phyloP scores from a whole-genome alignment of 1,140 invertebrate species.

The Camponotus floridanus region DNA sequence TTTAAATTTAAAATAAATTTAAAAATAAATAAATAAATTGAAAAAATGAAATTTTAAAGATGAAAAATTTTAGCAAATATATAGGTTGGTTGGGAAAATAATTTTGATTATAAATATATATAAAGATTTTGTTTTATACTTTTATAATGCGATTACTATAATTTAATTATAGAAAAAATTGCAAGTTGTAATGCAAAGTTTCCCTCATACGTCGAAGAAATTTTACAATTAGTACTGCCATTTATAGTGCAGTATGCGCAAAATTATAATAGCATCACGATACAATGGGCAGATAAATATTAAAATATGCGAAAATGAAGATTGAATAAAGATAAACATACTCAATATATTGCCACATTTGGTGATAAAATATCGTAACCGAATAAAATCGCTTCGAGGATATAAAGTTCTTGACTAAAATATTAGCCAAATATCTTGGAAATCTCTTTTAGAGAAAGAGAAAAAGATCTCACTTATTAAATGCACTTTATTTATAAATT shows the following conservation, averaged over 20 bases:
- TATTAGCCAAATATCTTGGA: slow-evolving; percentile 23
- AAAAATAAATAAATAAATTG: too few species aligned
- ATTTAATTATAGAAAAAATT: neutral
- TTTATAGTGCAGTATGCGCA: neutral
- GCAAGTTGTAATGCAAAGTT: neutral
- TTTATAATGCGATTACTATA: neutral
- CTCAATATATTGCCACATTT: slow-evolving; percentile 20
- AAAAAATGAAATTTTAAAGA: neutral
- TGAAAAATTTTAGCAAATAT: neutral
- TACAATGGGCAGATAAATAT: slow-evolving; percentile 48
- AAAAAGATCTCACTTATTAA: slow-evolving; percentile 1
- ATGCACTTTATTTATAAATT: slow-evolving; percentile 21
- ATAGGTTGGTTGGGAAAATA: neutral
- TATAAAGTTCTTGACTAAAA: slow-evolving; percentile 33
- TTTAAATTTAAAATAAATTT: too few species aligned
- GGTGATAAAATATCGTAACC: slow-evolving; percentile 53
- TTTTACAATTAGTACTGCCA: slow-evolving; percentile 13
- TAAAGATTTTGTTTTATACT: neutral
- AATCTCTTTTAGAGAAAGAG: neutral
- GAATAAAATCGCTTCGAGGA: slow-evolving; percentile 10
- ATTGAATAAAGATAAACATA: slow-evolving; percentile 43
- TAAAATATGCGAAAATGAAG: slow-evolving; percentile 26
- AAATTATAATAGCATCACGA: neutral
- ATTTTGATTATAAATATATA: neutral
- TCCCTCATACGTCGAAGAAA: neutral